Base-by-base conservation (phyloP, 1,140 invertebrate species). In the Gerris buenoi region DNA sequence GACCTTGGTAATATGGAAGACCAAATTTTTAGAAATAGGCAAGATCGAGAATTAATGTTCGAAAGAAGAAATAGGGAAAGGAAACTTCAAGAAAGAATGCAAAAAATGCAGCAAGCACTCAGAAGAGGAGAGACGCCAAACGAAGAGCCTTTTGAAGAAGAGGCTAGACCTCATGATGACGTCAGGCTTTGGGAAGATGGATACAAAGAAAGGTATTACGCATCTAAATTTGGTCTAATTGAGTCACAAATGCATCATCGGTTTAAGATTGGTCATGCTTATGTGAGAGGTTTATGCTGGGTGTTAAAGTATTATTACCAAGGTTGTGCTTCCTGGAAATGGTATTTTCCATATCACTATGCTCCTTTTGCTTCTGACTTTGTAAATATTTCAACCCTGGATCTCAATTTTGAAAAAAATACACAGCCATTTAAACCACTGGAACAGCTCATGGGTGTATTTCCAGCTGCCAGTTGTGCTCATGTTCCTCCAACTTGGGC, bases 281-380 rank as follows among this genome's bases (percentile, higher is more conserved):
- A 99, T 80, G 93, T 97, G 0, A 82, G 87, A 60, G 97, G 97
- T 0, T 80, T 99, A 13, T 97, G 94, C 79, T 99, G 97, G 97
- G 97, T 99, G 5, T 80, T 99, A 18, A 85, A 89, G 67, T 99
- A 99, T 79, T 99, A 98, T 79, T 98, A 98, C 81, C 96, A 98
- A 85, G 97, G 97, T 59, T 99, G 97, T 80, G 90, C 94, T 25
- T 97, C 94, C 1, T 99, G 97, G 97, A 93, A 97, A 78, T 99
- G 97, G 97, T 99, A 97, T 80, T 99, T 95, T 79, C 97, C 97
- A 0, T 99, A 96, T 77, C 97, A 99, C 79, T 99, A 99, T 83
- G 97, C 97, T 1, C 97, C 97, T n/a, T 99, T 99, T 81, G 97
- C 97, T 2, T 98, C 95, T 1, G 97, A 99, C 81, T 99, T 99